A percentile compares a stretch with the other conserved stretches of the same genome.
Evolutionary conservation across 1,140 invertebrate genomes (phyloP).

Genomic region (Drosophila littoralis): DNA sequence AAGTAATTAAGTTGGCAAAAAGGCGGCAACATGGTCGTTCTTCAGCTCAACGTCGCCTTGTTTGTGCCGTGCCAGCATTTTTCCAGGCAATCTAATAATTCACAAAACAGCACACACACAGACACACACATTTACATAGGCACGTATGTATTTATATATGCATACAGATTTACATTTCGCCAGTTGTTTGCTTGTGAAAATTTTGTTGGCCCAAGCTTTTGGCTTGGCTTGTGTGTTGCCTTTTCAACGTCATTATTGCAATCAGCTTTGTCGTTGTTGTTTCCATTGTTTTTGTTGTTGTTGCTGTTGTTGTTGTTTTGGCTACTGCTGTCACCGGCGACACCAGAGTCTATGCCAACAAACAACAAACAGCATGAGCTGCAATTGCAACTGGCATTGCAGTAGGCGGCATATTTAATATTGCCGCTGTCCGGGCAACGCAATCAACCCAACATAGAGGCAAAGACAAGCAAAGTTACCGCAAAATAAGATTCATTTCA

Average conservation of each 20-base stretch:
- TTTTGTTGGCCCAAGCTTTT: constrained; percentile 33
- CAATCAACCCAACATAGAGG: constrained; percentile 19
- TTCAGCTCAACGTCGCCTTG: constrained; percentile 25
- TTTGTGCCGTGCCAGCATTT: constrained; percentile 52
- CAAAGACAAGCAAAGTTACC: constrained; percentile 8
- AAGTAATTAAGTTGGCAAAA: constrained; percentile 77
- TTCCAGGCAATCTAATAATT: constrained; percentile 80
- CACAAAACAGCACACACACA: constrained; percentile 47
- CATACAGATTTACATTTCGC: constrained; percentile 18
- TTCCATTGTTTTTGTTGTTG: neutral
- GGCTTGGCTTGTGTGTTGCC: constrained; percentile 30
- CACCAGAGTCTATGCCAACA: constrained; percentile 38
- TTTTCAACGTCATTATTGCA: constrained; percentile 43
- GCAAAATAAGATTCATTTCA: neutral
- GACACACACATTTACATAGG: constrained; percentile 12
- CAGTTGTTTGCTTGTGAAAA: constrained; percentile 48
- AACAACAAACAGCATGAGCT: constrained; percentile 24
- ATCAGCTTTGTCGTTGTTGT: constrained; percentile 17
- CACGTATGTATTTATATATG: constrained; percentile 5
- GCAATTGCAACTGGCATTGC: constrained; percentile 6
- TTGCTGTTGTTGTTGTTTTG: constrained; percentile 4
- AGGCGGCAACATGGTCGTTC: constrained; percentile 61
- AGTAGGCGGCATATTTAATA: constrained; percentile 41
- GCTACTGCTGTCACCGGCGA: constrained; percentile 18
- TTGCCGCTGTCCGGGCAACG: constrained; percentile 38